A percentile compares a stretch with the other conserved stretches of the same genome.
phyloP scores from a whole-genome alignment of 1,140 invertebrate species.

The Drosophila leontia region DNA sequence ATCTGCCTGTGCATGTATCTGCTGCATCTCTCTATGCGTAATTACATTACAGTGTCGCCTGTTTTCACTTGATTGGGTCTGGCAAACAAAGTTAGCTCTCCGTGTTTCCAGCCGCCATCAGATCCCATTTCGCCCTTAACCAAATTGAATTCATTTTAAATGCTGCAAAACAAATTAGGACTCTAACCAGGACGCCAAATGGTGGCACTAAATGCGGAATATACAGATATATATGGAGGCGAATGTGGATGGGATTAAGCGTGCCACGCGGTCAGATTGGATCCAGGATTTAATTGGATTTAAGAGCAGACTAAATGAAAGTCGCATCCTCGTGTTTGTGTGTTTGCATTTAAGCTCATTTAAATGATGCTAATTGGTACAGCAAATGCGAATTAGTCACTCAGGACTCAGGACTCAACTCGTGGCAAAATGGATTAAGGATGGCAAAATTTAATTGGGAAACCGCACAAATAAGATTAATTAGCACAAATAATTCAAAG shows the following conservation, averaged over 20 bases:
- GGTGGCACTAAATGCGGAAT: conserved; percentile 22
- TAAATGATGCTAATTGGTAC: conserved; percentile 36
- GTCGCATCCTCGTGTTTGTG: conserved; percentile 1
- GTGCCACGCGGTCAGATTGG: conserved; percentile 55
- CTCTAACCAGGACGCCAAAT: conserved; percentile 35
- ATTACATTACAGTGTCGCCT: conserved; percentile 51
- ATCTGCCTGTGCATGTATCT: conserved; percentile 1
- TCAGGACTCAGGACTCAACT: neutral
- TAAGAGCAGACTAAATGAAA: conserved; percentile 10
- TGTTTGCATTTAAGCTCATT: conserved; percentile 42
- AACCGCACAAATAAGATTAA: conserved; percentile 15
- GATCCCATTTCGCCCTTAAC: conserved; percentile 25
- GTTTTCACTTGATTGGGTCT: conserved; percentile 69
- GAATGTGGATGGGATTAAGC: conserved; percentile 28
- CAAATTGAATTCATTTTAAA: conserved; percentile 74
- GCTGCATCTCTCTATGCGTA: conserved; percentile 38
- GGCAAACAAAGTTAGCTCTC: conserved; percentile 55
- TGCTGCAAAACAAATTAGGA: conserved; percentile 45
- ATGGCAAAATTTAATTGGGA: conserved; percentile 18
- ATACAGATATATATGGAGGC: neutral
- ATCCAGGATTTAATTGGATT: conserved; percentile 16
- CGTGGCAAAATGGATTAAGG: conserved; percentile 15
- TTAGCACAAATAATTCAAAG: conserved; percentile 2
- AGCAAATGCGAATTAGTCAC: conserved; percentile 30
- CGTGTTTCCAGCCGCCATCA: conserved; percentile 29